Evolutionary conservation across 2,888 invertebrate species (phyloP), one percentile per base, ranked within the genome.

Genomic region (Dicycla oo): DNA sequence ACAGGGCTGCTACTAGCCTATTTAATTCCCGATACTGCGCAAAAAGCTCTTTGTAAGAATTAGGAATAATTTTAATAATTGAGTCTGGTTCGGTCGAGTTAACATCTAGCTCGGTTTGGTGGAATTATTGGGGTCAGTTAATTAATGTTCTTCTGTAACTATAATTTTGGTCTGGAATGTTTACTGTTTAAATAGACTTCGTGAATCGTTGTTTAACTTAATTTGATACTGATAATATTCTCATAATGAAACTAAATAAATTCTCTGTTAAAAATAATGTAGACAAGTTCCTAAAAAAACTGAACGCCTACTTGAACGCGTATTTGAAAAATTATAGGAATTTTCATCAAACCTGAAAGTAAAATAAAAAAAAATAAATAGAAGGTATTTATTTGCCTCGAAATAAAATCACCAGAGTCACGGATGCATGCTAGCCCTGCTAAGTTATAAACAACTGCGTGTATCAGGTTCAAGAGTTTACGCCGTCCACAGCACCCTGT

Each of bases 21-120:
- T 81, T 75, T 68, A 64, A 78, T 71, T 61, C 73, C 43, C 64
- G 40, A 79, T 78, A 73, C 60, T 69, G 26, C 56, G 64, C 57
- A 67, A 74, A 38, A 71, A 66, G 11, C 30, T 54, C 51, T 70
- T n/a, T 5, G 38, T 62, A 45, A 78, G 58, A 71, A 65, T 71
- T 43, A 66, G 58, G 47, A 54, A 67, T 80, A 26, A 80, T 77
- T 74, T 78, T 49, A 51, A 60, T 69, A 70, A 75, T 78, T 56
- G 66, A 58, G 53, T 65, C 53, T 69, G 23, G 34, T 77, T 72
- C 60, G 73, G 63, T 81, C 26, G 30, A 69, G 53, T 81, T 72
- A 38, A 76, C 30, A 57, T 62, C 26, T 67, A 67, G 63, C 62
- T 75, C 47, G 34, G 23, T 57, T 65, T 56, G 11, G 15, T 51